A percentile compares a stretch with the other conserved stretches of the same genome.
phyloP scores from a whole-genome alignment of 30 jellyfish, hydroid and myxozoan genomes.

The Clytia hemisphaerica region DNA sequence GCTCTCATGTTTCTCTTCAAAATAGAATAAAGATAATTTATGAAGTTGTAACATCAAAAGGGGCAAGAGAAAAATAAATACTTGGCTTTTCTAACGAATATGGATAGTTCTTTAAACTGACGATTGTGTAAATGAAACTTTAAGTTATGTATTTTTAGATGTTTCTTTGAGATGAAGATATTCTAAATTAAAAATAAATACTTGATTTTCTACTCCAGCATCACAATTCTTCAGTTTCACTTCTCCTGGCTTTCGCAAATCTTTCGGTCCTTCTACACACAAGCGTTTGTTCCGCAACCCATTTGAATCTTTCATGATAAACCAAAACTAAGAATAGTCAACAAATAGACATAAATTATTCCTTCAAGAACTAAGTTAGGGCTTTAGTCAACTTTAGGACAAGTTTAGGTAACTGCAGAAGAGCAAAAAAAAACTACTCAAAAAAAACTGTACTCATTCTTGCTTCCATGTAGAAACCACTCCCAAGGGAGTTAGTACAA shows the following conservation, averaged over 20 bases:
- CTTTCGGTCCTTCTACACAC: constrained; percentile 27
- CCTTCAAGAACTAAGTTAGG: neutral
- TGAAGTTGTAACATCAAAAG: too few species aligned
- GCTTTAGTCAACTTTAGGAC: neutral
- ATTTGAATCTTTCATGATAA: constrained; percentile 12
- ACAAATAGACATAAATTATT: neutral
- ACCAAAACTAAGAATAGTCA: constrained; percentile 25
- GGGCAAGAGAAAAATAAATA: too few species aligned
- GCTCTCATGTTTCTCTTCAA: too few species aligned
- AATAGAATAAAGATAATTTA: too few species aligned
- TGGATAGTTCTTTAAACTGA: too few species aligned
- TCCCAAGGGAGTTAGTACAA: too few species aligned
- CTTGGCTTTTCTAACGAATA: too few species aligned
- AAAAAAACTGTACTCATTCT: too few species aligned
- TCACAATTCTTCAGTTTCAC: neutral
- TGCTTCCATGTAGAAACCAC: too few species aligned
- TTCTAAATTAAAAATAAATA: neutral
- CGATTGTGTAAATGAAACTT: neutral
- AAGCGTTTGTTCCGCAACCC: constrained; percentile 5
- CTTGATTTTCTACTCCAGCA: neutral
- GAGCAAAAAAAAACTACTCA: neutral
- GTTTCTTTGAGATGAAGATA: too few species aligned
- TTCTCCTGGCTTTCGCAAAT: neutral
- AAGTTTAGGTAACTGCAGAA: neutral
- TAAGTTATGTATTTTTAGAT: too few species aligned